These are phyloP conservation scores for Tretioscincus oriximinensis DNA, from an alignment of 2,113 vertebrate species.

Conservation along the genomic window DNA sequence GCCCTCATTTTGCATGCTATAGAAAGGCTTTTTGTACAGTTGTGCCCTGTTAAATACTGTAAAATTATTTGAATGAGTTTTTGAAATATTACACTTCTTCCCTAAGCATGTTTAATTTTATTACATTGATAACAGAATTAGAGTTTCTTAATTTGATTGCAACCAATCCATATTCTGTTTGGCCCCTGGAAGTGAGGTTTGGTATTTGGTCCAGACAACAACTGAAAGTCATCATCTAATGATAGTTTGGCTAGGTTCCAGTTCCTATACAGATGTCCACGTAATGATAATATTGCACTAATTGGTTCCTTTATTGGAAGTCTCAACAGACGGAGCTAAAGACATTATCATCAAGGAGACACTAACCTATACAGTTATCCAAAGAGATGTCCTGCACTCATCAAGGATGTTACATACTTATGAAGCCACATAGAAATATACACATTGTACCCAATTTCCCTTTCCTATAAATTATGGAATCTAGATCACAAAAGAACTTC, in stretches of 20 bases:
- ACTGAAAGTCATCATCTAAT: constrained; percentile 22
- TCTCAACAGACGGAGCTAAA: constrained; percentile 27
- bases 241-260: background rate
- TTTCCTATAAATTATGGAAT: background rate
- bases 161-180: background rate
- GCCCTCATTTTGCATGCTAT: constrained; percentile 45
- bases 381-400: background rate
- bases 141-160: background rate
- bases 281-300: constrained; percentile 32
- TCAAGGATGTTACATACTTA: constrained; percentile 6
- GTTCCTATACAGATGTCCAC: background rate
- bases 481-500: background rate
- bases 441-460: background rate
- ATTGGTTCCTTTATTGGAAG: constrained; percentile 29
- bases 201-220: constrained; percentile 7
- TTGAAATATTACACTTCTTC: background rate
- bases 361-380: constrained; percentile 6
- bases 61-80: background rate
- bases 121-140: background rate
- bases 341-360: constrained; percentile 30
- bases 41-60: background rate
- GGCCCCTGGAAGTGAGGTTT: background rate
- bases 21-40: constrained; percentile 24
- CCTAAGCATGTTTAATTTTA: background rate
- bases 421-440: background rate